A percentile compares a stretch with the other conserved stretches of the same genome.
phyloP scores from a whole-genome alignment of 2,113 vertebrate genomes.

The human region GRCh38 chr9:21518001-21518500 shows the following conservation, averaged over 20 bases:
- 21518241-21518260: background rate
- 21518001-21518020: conserved; percentile 50
- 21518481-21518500: background rate
- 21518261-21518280: background rate
- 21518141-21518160: background rate
- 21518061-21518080: conserved; percentile 35
- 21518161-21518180: background rate
- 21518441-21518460: background rate
- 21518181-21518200: background rate
- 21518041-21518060: conserved; percentile 8
- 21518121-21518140: background rate
- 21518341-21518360: conserved; percentile 13
- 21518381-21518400: background rate
- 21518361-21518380: background rate
- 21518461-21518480: background rate
- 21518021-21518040: conserved; percentile 22
- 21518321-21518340: background rate
- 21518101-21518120: conserved; percentile 27
- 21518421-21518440: background rate
- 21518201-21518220: background rate
- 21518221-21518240: background rate
- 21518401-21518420: background rate
- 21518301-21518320: background rate
- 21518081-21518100: conserved; percentile 36
- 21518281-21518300: background rate